Conservation (phyloP, 2,888 invertebrate species). For the Epirrhoe tristata region DNA sequence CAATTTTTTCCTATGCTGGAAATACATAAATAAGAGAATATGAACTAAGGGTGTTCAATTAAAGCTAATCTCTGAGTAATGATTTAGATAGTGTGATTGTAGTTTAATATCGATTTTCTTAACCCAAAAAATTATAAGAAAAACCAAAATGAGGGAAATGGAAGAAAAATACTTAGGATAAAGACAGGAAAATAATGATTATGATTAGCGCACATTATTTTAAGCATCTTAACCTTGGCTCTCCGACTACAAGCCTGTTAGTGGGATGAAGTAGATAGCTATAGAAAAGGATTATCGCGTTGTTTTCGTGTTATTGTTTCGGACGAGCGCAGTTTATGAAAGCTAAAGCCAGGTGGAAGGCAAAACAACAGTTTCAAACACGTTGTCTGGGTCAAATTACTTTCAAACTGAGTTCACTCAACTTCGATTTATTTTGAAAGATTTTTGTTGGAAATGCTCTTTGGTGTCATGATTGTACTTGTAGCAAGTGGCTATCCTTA, state of each 20-base stretch:
- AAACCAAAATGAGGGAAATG: too few species aligned
- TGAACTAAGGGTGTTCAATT: too few species aligned
- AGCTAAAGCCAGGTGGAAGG: constrained; percentile 33
- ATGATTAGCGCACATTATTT: neutral
- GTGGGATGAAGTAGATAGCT: constrained; percentile 18
- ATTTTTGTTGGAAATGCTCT: too few species aligned
- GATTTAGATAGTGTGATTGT: neutral
- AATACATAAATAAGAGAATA: too few species aligned
- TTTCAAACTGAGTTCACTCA: neutral
- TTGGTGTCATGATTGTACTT: too few species aligned
- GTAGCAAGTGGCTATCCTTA: too few species aligned
- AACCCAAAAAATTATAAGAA: neutral
- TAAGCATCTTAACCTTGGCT: constrained; percentile 6
- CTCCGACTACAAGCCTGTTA: constrained; percentile 12
- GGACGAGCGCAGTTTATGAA: constrained; percentile 36
- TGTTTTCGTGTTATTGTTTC: constrained; percentile 37
- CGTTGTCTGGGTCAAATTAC: neutral
- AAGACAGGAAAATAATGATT: too few species aligned
- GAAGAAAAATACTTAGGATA: too few species aligned
- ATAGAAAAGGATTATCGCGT: constrained; percentile 37
- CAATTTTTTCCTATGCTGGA: too few species aligned
- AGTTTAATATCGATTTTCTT: neutral
- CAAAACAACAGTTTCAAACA: constrained; percentile 39
- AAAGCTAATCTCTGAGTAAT: neutral
- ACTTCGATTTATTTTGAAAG: too few species aligned